A percentile compares a stretch with the other conserved stretches of the same genome.
Conservation (phyloP, 2,888 invertebrate genomes). For the Cephus nigrinus region DNA sequence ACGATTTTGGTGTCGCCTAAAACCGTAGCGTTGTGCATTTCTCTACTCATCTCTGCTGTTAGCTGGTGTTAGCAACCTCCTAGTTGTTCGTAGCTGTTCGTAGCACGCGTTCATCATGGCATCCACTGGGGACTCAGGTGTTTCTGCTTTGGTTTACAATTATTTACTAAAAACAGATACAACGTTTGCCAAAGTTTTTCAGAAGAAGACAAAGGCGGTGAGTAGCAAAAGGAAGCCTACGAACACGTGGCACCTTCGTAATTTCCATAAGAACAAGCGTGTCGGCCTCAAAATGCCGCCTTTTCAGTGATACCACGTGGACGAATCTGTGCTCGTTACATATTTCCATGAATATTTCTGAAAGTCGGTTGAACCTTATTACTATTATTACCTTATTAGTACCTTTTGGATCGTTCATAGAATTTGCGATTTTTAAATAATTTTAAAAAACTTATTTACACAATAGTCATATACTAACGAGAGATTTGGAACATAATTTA, state of each 20-base stretch:
- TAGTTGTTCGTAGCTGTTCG: conserved; percentile 27
- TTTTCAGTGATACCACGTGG: conserved; percentile 39
- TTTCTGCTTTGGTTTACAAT: conserved; percentile 74
- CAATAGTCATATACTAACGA: too few species aligned
- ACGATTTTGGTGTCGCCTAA: too few species aligned
- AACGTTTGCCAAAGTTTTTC: conserved; percentile 75
- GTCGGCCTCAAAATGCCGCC: conserved; percentile 21
- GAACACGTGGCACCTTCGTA: neutral
- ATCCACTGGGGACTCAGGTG: conserved; percentile 61
- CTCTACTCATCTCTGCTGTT: too few species aligned
- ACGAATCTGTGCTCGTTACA: neutral
- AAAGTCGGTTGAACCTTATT: too few species aligned
- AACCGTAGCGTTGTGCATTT: too few species aligned
- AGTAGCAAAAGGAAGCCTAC: conserved; percentile 60
- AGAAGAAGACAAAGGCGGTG: conserved; percentile 81
- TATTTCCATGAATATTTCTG: too few species aligned
- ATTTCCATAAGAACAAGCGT: neutral
- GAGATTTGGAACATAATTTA: too few species aligned
- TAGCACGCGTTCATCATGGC: conserved; percentile 65
- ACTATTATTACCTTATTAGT: too few species aligned
- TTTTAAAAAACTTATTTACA: too few species aligned
- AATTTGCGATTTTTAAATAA: too few species aligned
- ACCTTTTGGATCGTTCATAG: too few species aligned
- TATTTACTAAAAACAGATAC: conserved; percentile 75
- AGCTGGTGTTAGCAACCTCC: neutral